A percentile compares a stretch with the other conserved stretches of the same genome.
These are phyloP conservation scores for Steinernema carpocapsae DNA, from an alignment of 2,888 invertebrate genomes.

Conservation along the genomic window DNA sequence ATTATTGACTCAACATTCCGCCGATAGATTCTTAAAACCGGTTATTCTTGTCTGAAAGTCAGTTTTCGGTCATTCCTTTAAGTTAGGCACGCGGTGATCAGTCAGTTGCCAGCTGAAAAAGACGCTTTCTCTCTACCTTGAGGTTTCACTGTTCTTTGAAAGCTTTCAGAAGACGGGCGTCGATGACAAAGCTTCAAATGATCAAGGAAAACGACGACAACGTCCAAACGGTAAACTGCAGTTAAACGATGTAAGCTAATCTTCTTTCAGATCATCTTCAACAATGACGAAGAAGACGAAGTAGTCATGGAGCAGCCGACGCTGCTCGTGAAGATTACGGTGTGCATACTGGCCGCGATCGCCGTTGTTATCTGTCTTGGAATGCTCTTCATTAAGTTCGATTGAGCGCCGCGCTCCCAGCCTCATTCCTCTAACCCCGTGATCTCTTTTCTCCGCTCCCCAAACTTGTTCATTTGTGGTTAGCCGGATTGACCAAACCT, in stretches of 20 bases:
- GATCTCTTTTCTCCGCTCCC: not conserved
- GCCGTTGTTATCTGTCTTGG: constrained; percentile 23
- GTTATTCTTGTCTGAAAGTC: not conserved
- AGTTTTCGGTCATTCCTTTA: constrained; percentile 18
- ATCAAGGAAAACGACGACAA: constrained; percentile 7
- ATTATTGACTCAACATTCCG: not conserved
- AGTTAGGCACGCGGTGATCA: not conserved
- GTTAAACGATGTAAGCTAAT: not conserved
- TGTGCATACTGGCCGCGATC: constrained; percentile 2
- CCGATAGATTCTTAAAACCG: constrained; percentile 2
- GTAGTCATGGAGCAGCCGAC: constrained; percentile 21
- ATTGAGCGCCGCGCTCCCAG: not conserved
- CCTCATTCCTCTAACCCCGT: not conserved
- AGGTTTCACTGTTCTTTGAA: not conserved
- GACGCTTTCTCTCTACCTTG: not conserved
- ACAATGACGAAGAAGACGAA: not conserved
- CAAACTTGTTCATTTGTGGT: too few species aligned
- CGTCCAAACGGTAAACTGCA: not conserved
- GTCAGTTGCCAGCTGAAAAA: not conserved
- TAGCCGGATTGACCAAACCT: too few species aligned
- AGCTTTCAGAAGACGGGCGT: constrained; percentile 17
- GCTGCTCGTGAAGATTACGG: constrained; percentile 2
- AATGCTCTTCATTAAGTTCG: constrained; percentile 27
- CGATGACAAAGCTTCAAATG: constrained; percentile 20
- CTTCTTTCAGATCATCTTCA: not conserved